phyloP scores from a whole-genome alignment of 2,797 vertebrate species.

The Chaunax sp. region DNA sequence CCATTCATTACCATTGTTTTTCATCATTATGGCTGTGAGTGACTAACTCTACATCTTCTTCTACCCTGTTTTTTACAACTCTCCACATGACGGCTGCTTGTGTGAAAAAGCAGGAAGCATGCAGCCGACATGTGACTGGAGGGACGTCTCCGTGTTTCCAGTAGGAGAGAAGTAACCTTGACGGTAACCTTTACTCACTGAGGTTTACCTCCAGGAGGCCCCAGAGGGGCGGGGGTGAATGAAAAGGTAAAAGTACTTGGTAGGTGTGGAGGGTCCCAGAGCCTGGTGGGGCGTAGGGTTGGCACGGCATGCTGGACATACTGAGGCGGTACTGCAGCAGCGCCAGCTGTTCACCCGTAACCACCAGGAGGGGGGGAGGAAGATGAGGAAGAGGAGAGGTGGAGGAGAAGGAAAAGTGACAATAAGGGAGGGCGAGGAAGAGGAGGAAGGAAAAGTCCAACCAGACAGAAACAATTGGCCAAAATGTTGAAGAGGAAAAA shows the following conservation, averaged over 20 bases:
- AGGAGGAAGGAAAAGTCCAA: conserved; percentile 40
- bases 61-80: no score
- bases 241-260: conserved; percentile 96
- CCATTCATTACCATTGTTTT: not conserved
- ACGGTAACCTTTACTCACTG: conserved; percentile 37
- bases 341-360: conserved; percentile 95
- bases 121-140: not conserved
- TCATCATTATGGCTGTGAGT: not conserved
- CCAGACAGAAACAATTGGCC: conserved; percentile 56
- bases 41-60: no score
- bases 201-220: conserved; percentile 80
- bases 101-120: not conserved
- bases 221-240: conserved; percentile 76
- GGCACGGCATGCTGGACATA: conserved; percentile 95
- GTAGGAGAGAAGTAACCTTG: conserved; percentile 73
- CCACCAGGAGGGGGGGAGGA: conserved; percentile 78
- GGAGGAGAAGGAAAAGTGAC: conserved; percentile 48
- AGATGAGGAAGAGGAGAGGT: conserved; percentile 52
- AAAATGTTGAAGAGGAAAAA: conserved; percentile 36
- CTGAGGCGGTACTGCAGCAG: conserved; percentile 98
- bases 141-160: no score
- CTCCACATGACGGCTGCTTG: not conserved
- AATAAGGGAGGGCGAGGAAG: conserved; percentile 60
- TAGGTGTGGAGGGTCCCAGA: conserved; percentile 97
- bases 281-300: conserved; percentile 90